Conservation (phyloP, 2,888 invertebrate species). For the Stenoptilia bipunctidactyla region DNA sequence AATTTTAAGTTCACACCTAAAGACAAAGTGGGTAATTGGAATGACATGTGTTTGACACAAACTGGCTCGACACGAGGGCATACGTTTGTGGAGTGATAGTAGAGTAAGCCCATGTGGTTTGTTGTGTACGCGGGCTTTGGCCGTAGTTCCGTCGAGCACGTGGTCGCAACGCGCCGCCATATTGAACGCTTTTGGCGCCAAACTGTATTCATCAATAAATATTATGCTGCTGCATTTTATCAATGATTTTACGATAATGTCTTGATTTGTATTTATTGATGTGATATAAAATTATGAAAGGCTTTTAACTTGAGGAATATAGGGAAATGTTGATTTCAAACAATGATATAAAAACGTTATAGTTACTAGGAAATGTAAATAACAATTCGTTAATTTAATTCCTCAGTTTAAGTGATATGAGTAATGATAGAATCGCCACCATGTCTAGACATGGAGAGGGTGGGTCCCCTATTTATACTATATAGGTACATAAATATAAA, state of each 20-base stretch:
- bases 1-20: slow-evolving; percentile 2
- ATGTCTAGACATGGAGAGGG: slow-evolving; percentile 1
- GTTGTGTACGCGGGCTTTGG: not conserved
- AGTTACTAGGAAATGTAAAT: not conserved
- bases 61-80: not conserved
- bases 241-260: too few relatives aligned
- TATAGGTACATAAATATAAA: not conserved
- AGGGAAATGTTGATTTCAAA: too few relatives aligned
- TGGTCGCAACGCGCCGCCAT: slow-evolving; percentile 41
- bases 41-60: slow-evolving; percentile 5
- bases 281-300: too few relatives aligned
- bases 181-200: slow-evolving; percentile 37
- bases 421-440: slow-evolving; percentile 1
- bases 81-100: not conserved
- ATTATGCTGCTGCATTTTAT: too few relatives aligned
- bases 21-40: slow-evolving; percentile 3
- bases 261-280: too few relatives aligned
- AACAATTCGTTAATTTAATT: not conserved
- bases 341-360: too few relatives aligned
- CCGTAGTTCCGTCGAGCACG: slow-evolving; percentile 26
- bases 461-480: not conserved
- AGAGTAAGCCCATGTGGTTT: not conserved
- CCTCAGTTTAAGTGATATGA: not conserved
- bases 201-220: slow-evolving; percentile 12
- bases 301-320: too few relatives aligned